Evolutionary conservation across 2,888 invertebrate species (phyloP), one percentile per base, ranked within the genome.

Genomic region (Punctoribates punctum): DNA sequence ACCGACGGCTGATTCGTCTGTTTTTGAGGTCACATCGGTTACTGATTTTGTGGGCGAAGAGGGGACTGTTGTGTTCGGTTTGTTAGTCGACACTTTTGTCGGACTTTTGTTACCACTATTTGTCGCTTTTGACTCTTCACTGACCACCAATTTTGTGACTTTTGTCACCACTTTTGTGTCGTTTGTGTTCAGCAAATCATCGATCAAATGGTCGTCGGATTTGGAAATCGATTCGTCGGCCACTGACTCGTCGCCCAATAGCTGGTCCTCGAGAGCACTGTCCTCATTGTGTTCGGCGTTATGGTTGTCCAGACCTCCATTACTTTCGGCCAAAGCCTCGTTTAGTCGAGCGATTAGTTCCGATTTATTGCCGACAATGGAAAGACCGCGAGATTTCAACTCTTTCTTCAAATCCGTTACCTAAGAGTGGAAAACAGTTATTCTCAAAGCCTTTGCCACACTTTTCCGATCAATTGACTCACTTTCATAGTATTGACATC

Each of bases 381-480:
- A 72, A 5, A 75, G 48, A 11, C 75, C 75, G 13, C 75, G 75
- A n/a, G 51, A 2, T 72, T 70, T 73, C 15, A 75, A 34, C 17
- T 60, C 48, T 57, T 72, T 70, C 54, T 75, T 75, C 15, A 75
- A 23, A 48, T 75, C 75, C 17, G 75, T 46, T 27, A 75, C 75
- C 72, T 76, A 42, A 6, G 15, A 48, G 6, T 6, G 48, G n/a
- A 3, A 48, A n/a, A 48, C 48, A 48, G n/a, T 48, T n/a, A n/a
- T n/a, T n/a, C n/a, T n/a, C n/a, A n/a, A n/a, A n/a, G n/a, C n/a
- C n/a, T n/a, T n/a, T n/a, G n/a, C n/a, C n/a, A n/a, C n/a, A n/a
- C n/a, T n/a, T n/a, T n/a, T n/a, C n/a, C n/a, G 13, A n/a, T 48
- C 48, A 17, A 17, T 48, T 6, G 9, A 48, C 48, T 48, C 9